phyloP scores from a whole-genome alignment of 2,888 invertebrate species.

The Apodemia zela region DNA sequence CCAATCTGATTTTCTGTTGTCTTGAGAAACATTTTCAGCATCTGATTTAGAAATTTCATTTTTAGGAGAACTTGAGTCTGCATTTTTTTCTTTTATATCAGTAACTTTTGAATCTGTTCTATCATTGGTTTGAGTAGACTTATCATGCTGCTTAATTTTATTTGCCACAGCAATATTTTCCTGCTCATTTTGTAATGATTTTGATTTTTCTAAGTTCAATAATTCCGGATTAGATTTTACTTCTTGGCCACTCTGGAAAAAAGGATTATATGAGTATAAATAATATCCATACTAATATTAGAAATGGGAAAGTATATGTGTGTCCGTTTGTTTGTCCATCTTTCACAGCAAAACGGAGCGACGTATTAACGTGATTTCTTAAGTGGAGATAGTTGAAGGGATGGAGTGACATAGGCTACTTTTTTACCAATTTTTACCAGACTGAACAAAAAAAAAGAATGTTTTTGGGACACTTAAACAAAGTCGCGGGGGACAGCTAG shows the following conservation, averaged over 20 bases:
- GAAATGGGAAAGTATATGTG: too few species aligned
- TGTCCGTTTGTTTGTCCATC: too few species aligned
- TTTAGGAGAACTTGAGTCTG: conserved; percentile 6
- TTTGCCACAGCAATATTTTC: conserved; percentile 18
- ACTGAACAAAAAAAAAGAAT: too few species aligned
- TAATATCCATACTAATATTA: too few species aligned
- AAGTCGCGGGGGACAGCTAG: too few species aligned
- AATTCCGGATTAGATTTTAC: neutral
- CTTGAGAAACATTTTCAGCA: conserved; percentile 19
- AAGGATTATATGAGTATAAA: conserved; percentile 22
- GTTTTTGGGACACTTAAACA: too few species aligned
- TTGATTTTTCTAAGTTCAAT: neutral
- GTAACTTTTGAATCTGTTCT: conserved; percentile 14
- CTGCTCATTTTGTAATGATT: neutral
- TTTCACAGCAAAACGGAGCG: too few species aligned
- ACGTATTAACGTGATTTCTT: too few species aligned
- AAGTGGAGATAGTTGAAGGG: too few species aligned
- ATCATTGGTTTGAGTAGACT: conserved; percentile 42
- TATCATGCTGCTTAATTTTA: conserved; percentile 25
- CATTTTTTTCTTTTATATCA: conserved; percentile 7
- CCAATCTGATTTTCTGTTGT: conserved; percentile 42
- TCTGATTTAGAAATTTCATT: conserved; percentile 25
- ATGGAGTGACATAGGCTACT: too few species aligned
- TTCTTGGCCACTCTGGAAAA: conserved; percentile 2
- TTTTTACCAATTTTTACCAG: too few species aligned